A percentile compares a stretch with the other conserved stretches of the same genome.
Evolutionary conservation across 2,797 vertebrate species (phyloP).

Genomic region (Cossypha caffra): DNA sequence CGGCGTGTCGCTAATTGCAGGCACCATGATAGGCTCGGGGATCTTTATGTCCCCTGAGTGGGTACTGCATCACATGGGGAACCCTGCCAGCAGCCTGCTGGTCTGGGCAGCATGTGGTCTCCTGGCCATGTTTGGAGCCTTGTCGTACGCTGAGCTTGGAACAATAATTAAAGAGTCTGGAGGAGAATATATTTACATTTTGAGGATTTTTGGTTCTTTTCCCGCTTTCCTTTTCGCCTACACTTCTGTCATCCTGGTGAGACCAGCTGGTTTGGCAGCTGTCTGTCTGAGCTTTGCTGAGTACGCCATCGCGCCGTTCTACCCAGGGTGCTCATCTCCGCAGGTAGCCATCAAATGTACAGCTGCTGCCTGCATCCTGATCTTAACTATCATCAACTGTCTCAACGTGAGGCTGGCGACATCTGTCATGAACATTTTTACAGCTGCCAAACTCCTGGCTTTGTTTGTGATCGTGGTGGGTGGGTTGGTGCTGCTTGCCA

Average conservation of each 20-base stretch:
- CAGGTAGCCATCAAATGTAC: slow-evolving; percentile 75
- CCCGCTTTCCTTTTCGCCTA: slow-evolving; percentile 85
- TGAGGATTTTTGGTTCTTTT: slow-evolving; percentile 82
- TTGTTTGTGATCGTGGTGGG: slow-evolving; percentile 80
- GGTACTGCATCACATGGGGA: slow-evolving; percentile 81
- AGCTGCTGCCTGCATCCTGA: slow-evolving; percentile 78
- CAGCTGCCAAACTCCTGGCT: slow-evolving; percentile 80
- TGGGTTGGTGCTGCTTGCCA: slow-evolving; percentile 77
- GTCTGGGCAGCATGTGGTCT: slow-evolving; percentile 86
- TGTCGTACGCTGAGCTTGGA: slow-evolving; percentile 89
- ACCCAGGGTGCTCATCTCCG: slow-evolving; percentile 79
- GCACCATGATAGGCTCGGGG: slow-evolving; percentile 88
- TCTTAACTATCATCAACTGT: slow-evolving; percentile 81
- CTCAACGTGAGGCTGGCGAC: slow-evolving; percentile 82
- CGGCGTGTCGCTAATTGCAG: slow-evolving; percentile 83
- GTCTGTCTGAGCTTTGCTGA: slow-evolving; percentile 84
- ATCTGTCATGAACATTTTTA: slow-evolving; percentile 82
- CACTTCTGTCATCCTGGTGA: slow-evolving; percentile 82
- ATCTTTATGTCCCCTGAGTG: slow-evolving; percentile 92
- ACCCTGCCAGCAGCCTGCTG: slow-evolving; percentile 84
- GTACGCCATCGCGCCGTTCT: slow-evolving; percentile 83
- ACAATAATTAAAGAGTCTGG: slow-evolving; percentile 87
- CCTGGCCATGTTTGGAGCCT: slow-evolving; percentile 78
- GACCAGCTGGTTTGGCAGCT: slow-evolving; percentile 81
- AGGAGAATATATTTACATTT: slow-evolving; percentile 90